Conservation (phyloP, 2,113 vertebrate genomes). For the Nannospalax galili region DNA sequence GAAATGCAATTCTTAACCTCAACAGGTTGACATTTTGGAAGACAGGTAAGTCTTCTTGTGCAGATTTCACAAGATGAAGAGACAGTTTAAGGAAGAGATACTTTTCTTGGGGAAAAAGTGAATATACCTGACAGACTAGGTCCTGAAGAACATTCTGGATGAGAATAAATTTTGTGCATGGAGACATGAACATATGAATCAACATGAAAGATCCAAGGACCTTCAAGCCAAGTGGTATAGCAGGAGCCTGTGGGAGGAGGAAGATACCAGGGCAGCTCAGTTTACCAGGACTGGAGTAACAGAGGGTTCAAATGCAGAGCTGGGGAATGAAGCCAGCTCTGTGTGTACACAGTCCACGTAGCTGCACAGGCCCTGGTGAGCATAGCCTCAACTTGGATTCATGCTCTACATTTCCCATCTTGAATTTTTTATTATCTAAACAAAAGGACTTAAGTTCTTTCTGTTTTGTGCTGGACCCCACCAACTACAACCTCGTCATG, state of each 20-base stretch:
- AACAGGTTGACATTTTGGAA: neutral
- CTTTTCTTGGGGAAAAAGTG: neutral
- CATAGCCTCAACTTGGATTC: neutral
- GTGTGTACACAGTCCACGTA: neutral
- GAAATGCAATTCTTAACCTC: conserved; percentile 12
- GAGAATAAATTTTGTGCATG: neutral
- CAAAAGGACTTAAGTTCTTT: neutral
- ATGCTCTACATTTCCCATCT: neutral
- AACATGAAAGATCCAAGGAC: neutral
- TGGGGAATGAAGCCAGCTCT: neutral
- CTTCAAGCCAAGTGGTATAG: neutral
- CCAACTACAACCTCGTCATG: neutral
- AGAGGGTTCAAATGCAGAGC: neutral
- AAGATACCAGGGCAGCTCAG: neutral
- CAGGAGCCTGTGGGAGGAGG: neutral
- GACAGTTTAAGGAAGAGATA: neutral
- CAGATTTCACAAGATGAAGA: neutral
- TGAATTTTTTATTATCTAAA: conserved; percentile 28
- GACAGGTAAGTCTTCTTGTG: neutral
- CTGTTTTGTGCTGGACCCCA: neutral
- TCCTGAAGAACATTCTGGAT: neutral
- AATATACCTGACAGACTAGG: neutral
- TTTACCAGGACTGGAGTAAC: neutral
- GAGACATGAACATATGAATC: neutral
- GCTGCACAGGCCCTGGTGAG: neutral